Evolutionary conservation across 2,113 vertebrate genomes (phyloP), one percentile per base, ranked within the genome.

Genomic region (Hippocampus barbouri): DNA sequence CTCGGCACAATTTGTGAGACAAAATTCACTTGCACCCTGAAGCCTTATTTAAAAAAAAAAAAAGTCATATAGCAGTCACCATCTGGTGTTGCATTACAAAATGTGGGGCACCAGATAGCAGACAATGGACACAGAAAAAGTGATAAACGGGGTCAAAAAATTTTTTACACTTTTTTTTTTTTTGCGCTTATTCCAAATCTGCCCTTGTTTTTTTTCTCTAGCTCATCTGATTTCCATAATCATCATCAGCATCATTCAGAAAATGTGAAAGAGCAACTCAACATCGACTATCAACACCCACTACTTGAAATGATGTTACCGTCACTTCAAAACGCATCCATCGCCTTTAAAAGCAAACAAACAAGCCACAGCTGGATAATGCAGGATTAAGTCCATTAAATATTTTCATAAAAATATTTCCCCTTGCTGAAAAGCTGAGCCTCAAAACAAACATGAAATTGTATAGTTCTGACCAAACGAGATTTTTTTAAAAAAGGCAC

Each of bases 381-480:
- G 14, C 12, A 16, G 15, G 15, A 34, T 4, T 8, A 38, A 38
- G 8, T 18, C 7, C 18, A 38, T 62, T 21, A 62, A 34, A 7
- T 7, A 2, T 8, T 62, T 16, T 21, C 4, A 18, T 2, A n/a
- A 54, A n/a, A 54, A 54, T 21, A 21, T 54, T 54, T 62, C 60
- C 18, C 18, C 38, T 43, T 2, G 41, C 8, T 43, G 41, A 12
- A 38, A 1, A 1, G 18, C 6, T 18, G 47, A n/a, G 27, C 34
- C 56, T 64, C 71, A 61, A 18, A 51, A 4, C 62, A 63, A 49
- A 66, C 40, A 49, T 2, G 51, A 66, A 66, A 64, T 23, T n/a
- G 23, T 8, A 21, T 18, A 6, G 49, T 53, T 68, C 10, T 18
- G 6, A 67, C 1, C 49, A 11, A 51, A 45, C 5, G 12, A 51